Evolutionary conservation across 2,113 vertebrate genomes (phyloP), one percentile per base, ranked within the genome.

Genomic region (Gymnobelideus leadbeateri): DNA sequence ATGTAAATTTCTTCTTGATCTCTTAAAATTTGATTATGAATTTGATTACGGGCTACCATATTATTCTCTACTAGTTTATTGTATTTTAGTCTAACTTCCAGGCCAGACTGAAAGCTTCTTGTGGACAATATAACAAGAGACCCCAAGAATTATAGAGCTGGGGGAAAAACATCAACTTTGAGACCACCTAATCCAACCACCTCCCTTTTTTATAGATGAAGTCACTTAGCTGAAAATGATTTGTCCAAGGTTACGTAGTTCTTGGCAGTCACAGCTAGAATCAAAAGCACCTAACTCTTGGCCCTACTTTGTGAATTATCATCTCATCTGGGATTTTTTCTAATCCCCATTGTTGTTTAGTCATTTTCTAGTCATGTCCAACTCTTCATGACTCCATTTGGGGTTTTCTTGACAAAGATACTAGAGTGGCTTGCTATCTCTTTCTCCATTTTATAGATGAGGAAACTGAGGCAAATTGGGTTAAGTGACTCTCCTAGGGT

Each of bases 81-180:
- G 68, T 84, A 43, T 84, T 7, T 84, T 84, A 84, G 31, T n/a
- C 31, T 37, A n/a, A 43, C n/a, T 37, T 84, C 68, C n/a, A 84
- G 68, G 37, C n/a, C n/a, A 43, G n/a, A 43, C 68, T 43, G n/a
- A 43, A 84, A 84, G 19, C 37, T 43, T 84, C n/a, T n/a, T 43
- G 19, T 84, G n/a, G 7, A 84, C n/a, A 84, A 43, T 43, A 43
- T 84, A 43, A 84, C 68, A 77, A 77, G 19, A 84, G 5, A 1
- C 6, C n/a, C 68, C 31, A 43, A 84, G n/a, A 43, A 43, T 23
- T 43, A 43, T 0, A 84, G 19, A 84, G 16, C n/a, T 68, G 31
- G 10, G 2, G 3, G 0, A 3, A 5, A 5, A 37, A 31, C 51
- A 31, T 3, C 47, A 11, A 3, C 12, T n/a, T 77, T n/a, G 37